Evolutionary conservation across 2,113 vertebrate genomes (phyloP).

Genomic region (Proteles cristata): DNA sequence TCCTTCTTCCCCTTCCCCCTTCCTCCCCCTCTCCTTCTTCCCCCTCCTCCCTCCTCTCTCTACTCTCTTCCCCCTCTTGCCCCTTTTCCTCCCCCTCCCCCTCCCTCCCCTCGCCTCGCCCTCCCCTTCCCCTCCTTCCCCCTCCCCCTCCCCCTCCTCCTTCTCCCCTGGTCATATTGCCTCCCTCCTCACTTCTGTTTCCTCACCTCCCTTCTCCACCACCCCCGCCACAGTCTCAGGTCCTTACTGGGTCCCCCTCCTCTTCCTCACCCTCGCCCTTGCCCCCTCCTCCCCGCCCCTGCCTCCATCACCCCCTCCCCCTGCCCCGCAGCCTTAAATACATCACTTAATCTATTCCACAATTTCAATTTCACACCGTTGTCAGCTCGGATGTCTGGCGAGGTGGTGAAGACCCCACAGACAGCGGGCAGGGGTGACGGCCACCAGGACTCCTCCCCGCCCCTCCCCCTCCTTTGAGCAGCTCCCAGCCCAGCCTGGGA

Average conservation of each 20-base stretch:
- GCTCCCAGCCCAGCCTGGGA: not conserved
- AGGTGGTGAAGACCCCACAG: conserved; percentile 83
- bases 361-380: conserved; percentile 84
- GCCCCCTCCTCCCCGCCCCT: fast-evolving
- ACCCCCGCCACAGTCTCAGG: not conserved
- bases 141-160: not conserved
- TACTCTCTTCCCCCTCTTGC: fast-evolving
- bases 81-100: too few relatives aligned
- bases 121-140: too few relatives aligned
- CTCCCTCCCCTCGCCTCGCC: fast-evolving
- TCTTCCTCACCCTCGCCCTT: not conserved
- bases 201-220: not conserved
- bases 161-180: not conserved
- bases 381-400: conserved; percentile 82
- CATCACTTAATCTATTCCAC: conserved; percentile 85
- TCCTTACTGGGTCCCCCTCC: not conserved
- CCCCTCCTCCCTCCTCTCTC: fast-evolving
- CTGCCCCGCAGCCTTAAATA: conserved; percentile 84
- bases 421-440: conserved; percentile 66
- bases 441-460: conserved; percentile 52
- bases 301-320: not conserved
- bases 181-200: not conserved
- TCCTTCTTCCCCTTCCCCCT: fast-evolving
- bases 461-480: not conserved
- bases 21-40: fast-evolving